phyloP scores from a whole-genome alignment of 2,888 invertebrate species.

The Uloborus plumipes region DNA sequence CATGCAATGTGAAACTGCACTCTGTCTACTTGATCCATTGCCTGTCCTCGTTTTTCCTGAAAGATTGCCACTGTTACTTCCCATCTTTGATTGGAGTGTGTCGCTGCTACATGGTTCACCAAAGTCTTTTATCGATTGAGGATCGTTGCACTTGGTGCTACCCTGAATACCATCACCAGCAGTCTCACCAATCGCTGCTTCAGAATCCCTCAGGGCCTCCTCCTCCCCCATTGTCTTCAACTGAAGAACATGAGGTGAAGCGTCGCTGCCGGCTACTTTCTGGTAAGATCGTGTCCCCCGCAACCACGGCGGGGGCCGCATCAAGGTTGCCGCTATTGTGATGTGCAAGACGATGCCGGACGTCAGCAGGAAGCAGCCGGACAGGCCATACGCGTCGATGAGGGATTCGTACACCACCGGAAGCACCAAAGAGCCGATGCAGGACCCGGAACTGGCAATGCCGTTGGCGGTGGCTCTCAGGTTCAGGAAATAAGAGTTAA shows the following conservation, averaged over 20 bases:
- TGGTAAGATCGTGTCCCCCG: not conserved
- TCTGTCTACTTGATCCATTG: not conserved
- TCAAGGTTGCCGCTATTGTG: constrained; percentile 22
- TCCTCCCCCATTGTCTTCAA: no score
- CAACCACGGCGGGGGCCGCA: constrained; percentile 42
- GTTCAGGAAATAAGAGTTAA: constrained; percentile 66
- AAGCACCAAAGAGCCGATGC: constrained; percentile 65
- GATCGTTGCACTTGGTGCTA: not conserved
- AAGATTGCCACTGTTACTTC: not conserved
- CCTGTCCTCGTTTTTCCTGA: not conserved
- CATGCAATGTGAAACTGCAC: not conserved
- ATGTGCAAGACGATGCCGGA: constrained; percentile 62
- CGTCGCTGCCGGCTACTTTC: not conserved
- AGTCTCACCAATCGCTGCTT: not conserved
- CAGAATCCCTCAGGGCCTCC: no score
- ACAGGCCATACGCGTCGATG: constrained; percentile 56
- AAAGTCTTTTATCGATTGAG: not conserved
- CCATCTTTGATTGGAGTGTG: not conserved
- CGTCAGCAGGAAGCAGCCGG: constrained; percentile 64
- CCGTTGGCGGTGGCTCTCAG: constrained; percentile 65
- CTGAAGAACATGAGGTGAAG: no score
- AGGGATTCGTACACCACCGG: constrained; percentile 57
- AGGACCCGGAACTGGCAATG: constrained; percentile 65
- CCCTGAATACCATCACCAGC: not conserved
- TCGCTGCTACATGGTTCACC: not conserved